Evolutionary conservation across 2,888 invertebrate species (phyloP).

Genomic region (Spodoptera littoralis): DNA sequence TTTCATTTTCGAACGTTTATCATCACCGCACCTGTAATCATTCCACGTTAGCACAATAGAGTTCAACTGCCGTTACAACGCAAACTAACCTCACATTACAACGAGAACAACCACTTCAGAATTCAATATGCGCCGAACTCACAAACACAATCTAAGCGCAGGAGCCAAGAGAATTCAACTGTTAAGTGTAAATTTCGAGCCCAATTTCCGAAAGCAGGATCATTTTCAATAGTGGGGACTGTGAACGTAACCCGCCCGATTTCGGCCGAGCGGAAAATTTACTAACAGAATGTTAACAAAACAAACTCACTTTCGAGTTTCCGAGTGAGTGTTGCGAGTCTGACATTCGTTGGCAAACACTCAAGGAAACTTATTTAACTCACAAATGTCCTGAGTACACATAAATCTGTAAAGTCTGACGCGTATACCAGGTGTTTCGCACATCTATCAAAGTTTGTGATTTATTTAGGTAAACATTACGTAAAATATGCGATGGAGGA

Average conservation of each 20-base stretch:
- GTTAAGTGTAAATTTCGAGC: conserved; percentile 50
- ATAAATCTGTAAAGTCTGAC: conserved; percentile 51
- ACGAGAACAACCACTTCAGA: conserved; percentile 20
- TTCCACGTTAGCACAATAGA: background rate
- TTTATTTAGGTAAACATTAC: conserved; percentile 39
- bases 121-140: conserved; percentile 43
- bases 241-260: conserved; percentile 10
- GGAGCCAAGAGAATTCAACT: conserved; percentile 39
- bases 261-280: conserved; percentile 65
- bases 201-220: conserved; percentile 53
- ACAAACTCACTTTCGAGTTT: conserved; percentile 63
- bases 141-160: conserved; percentile 28
- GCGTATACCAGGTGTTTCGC: conserved; percentile 49
- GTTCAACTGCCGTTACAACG: background rate
- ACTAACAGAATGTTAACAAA: conserved; percentile 61
- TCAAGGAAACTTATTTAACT: conserved; percentile 59
- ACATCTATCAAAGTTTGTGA: conserved; percentile 50
- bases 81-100: conserved; percentile 3
- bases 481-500: conserved; percentile 11
- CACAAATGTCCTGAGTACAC: conserved; percentile 54
- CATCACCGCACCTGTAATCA: too few species aligned
- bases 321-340: conserved; percentile 39
- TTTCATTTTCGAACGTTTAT: too few species aligned
- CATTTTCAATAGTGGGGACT: conserved; percentile 41
- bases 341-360: conserved; percentile 52